phyloP scores from a whole-genome alignment of 2,113 vertebrate species.

The Lycaon pictus region DNA sequence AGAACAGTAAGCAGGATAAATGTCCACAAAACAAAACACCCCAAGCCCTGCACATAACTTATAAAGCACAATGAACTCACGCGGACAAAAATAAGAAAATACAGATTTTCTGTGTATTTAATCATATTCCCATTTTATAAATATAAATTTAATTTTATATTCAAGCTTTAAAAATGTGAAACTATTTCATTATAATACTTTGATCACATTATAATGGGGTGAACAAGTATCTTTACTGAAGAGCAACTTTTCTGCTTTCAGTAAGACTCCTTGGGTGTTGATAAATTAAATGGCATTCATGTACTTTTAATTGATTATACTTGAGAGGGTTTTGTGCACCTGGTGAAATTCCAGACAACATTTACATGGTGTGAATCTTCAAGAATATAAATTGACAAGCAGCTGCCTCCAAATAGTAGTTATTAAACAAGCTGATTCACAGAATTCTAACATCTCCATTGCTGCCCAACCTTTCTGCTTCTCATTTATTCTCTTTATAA shows the following conservation, averaged over 20 bases:
- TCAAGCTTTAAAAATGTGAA: not conserved
- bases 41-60: not conserved
- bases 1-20: not conserved
- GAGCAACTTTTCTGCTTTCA: not conserved
- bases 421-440: conserved; percentile 45
- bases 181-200: not conserved
- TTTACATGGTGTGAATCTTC: conserved; percentile 24
- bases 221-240: not conserved
- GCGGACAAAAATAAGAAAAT: not conserved
- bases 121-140: not conserved
- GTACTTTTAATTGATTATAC: conserved; percentile 42
- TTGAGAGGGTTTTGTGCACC: not conserved
- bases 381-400: conserved; percentile 54
- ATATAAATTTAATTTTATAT: not conserved
- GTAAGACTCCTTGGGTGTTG: not conserved
- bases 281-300: not conserved
- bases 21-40: not conserved
- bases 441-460: conserved; percentile 32
- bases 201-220: not conserved
- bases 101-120: not conserved
- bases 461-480: not conserved
- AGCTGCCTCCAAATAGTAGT: conserved; percentile 15
- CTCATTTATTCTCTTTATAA: conserved; percentile 37
- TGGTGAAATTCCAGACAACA: conserved; percentile 21
- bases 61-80: not conserved